Base-by-base conservation (phyloP, 2,888 invertebrate species). In the Melolontha melolontha region DNA sequence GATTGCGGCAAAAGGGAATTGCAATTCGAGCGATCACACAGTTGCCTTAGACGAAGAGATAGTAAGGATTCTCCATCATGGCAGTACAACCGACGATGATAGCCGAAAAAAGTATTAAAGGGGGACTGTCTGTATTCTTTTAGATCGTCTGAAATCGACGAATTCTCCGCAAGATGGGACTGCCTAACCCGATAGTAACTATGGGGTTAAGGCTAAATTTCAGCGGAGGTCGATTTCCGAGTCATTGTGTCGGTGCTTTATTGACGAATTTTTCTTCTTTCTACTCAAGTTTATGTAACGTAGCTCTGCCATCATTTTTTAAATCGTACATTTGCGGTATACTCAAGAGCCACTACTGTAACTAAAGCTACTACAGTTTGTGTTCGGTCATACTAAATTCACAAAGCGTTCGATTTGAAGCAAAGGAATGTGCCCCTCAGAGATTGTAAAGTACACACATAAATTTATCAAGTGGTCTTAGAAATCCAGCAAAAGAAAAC, bases 211-310 rank as follows among this genome's bases (percentile, higher is more conserved):
- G 34, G 34, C 10, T 34, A 34, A 34, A 34, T 34, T 34, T 34
- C 34, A 34, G 6, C 34, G 4, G 34, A 34, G 34, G 34, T 34
- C 73, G 71, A 73, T 74, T 74, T 74, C 74, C 72, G 72, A 72
- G 68, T 71, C 72, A 70, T 72, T 72, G 73, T 73, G 72, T 70
- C 59, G 65, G 70, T 72, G 69, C 64, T 73, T 73, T 73, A 74
- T 71, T 68, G 70, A 69, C 68, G 34, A 7, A n/a, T 34, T 29
- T 8, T 52, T 14, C 47, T 52, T 34, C 34, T 34, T 52, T 34
- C 51, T 6, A 34, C 34, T 52, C 34, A 27, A 52, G 12, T 52
- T 52, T 52, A 34, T 34, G 29, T 34, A 52, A 29, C 16, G 8
- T 52, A 12, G 34, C n/a, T n/a, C 34, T 5, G 47, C 7, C 47